Percentiles rank a stretch among this genome's conserved stretches.
Conservation (phyloP, 2,113 vertebrate species). For the Pseudopodoces humilis region DNA sequence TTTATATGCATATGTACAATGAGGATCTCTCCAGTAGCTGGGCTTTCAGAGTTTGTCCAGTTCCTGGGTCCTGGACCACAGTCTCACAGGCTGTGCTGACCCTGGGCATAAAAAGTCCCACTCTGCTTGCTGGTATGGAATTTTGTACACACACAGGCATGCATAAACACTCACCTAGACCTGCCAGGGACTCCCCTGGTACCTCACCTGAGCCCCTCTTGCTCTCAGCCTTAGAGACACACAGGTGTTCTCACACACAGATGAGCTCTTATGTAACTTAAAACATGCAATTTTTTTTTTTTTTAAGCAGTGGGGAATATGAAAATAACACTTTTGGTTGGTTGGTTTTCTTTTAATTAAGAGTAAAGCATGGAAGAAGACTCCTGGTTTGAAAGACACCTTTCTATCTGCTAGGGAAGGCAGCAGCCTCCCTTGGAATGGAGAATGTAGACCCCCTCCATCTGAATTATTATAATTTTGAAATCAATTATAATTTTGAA, state of each 20-base stretch:
- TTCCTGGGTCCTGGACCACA: background rate
- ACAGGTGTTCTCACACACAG: background rate
- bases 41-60: background rate
- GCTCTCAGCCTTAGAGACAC: background rate
- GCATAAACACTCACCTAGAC: too few relatives aligned
- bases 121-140: background rate
- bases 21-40: background rate
- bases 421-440: too few relatives aligned
- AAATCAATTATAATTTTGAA: too few relatives aligned
- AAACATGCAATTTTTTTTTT: background rate
- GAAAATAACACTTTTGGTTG: background rate
- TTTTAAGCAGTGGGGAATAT: background rate
- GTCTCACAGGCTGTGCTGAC: accelerated
- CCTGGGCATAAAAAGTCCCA: background rate
- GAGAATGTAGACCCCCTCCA: too few relatives aligned
- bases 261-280: background rate
- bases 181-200: background rate
- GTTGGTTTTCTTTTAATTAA: background rate
- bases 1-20: background rate
- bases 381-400: background rate
- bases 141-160: background rate
- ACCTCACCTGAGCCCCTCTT: background rate
- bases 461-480: too few relatives aligned
- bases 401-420: too few relatives aligned
- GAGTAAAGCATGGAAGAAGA: background rate